Conservation (phyloP, 2,113 vertebrate genomes). For the Ptychochromis oligacanthus region DNA sequence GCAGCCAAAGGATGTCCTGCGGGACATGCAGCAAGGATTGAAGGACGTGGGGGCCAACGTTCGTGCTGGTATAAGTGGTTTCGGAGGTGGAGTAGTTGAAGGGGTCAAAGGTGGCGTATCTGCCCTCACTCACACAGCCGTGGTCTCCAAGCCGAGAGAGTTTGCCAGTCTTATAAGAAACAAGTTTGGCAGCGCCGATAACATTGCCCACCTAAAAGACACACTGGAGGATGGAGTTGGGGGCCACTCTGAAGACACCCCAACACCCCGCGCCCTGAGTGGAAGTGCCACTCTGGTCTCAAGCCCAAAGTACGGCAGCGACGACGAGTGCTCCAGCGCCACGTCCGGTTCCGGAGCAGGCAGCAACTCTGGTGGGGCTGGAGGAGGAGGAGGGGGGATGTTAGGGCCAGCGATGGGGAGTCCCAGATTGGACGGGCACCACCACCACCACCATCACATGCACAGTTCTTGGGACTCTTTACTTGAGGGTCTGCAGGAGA, state of each 20-base stretch:
- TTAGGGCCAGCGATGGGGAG: constrained; percentile 85
- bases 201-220: constrained; percentile 97
- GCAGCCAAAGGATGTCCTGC: constrained; percentile 96
- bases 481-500: constrained; percentile 93
- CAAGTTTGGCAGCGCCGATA: constrained; percentile 97
- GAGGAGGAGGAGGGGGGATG: constrained; percentile 70
- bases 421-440: constrained; percentile 89
- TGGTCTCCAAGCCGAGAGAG: constrained; percentile 95
- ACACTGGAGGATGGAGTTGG: constrained; percentile 85
- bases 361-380: constrained; percentile 88
- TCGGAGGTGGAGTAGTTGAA: constrained; percentile 94
- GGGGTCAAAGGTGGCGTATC: constrained; percentile 95
- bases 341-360: constrained; percentile 89
- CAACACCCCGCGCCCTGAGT: constrained; percentile 86
- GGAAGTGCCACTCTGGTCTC: constrained; percentile 96
- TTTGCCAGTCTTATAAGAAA: constrained; percentile 97
- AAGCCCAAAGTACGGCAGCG: constrained; percentile 96
- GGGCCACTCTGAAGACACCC: constrained; percentile 85
- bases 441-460: constrained; percentile 83
- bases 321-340: constrained; percentile 95
- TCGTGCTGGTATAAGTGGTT: constrained; percentile 95
- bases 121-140: constrained; percentile 91
- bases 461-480: constrained; percentile 89
- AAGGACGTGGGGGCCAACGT: constrained; percentile 97
- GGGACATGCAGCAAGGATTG: constrained; percentile 98